Evolutionary conservation across 1,140 invertebrate species (phyloP).

Genomic region (Zaprionus vittiger): DNA sequence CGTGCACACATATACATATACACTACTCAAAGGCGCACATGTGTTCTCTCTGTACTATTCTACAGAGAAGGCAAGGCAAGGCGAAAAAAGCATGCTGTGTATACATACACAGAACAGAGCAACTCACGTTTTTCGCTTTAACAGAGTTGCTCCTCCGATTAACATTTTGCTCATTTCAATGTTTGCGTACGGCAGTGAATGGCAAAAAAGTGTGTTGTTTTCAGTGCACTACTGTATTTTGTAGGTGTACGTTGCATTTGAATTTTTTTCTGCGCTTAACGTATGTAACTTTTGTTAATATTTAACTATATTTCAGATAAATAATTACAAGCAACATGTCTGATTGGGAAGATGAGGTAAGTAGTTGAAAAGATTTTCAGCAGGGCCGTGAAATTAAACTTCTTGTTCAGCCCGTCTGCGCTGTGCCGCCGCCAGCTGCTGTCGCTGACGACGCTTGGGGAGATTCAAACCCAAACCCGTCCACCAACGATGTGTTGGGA

Average conservation of each 20-base stretch:
- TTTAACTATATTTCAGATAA: conserved; percentile 19
- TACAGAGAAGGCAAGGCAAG: conserved; percentile 38
- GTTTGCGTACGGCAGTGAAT: conserved; percentile 46
- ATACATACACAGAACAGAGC: conserved; percentile 79
- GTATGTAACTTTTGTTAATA: not conserved
- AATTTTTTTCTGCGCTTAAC: not conserved
- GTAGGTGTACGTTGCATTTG: conserved; percentile 12
- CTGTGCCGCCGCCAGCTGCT: not conserved
- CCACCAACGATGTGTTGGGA: conserved; percentile 4
- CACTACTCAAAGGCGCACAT: conserved; percentile 59
- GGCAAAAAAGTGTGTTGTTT: conserved; percentile 27
- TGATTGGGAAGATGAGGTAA: conserved; percentile 61
- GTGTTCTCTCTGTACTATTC: conserved; percentile 56
- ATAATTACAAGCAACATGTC: conserved; percentile 39
- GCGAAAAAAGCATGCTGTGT: conserved; percentile 64
- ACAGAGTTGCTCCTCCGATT: conserved; percentile 30
- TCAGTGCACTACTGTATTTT: not conserved
- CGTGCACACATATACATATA: conserved; percentile 52
- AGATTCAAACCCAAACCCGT: not conserved
- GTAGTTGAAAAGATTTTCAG: not conserved
- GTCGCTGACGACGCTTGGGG: not conserved
- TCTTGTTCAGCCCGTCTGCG: conserved; percentile 14
- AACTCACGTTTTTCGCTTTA: conserved; percentile 71
- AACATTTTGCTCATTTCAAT: conserved; percentile 12
- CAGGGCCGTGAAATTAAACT: not conserved